Base-by-base conservation (phyloP, 2,113 vertebrate genomes). In the Brachionichthys hirsutus region DNA sequence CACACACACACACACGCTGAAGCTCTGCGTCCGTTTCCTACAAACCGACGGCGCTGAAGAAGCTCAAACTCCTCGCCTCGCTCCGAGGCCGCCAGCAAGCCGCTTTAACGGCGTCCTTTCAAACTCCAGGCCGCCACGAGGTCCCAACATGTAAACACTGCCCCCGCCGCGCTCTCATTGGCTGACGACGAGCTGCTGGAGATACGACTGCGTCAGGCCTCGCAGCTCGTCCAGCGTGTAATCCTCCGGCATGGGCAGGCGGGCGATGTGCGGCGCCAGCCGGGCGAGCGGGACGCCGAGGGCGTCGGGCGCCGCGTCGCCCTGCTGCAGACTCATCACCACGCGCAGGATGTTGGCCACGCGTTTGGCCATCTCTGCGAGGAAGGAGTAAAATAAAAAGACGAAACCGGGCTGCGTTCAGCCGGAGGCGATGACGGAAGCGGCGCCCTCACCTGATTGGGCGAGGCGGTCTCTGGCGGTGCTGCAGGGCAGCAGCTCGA, bases 231-330 rank as follows among this genome's bases (percentile, higher is more conserved):
- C 96, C 87, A 99, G 81, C 22, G 94, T 92, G 3, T 98, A 99
- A 86, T 99, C 96, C 82, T 98, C 97, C 0, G 97, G 96, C 95
- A 99, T 94, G 4, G 97, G 95, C 38, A 99, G 92, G 2, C 92
- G 92, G 2, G 91, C 91, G 5, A 99, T 87, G 85, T 95, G 94
- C 0, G 94, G 95, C 0, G 92, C 95, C 12, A 98, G 89, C 35
- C 93, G 91, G 19, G 89, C 87, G 2, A 96, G 85, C 0, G 95
- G 94, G 20, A 95, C 76, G 2, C 47, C 81, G 45, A 83, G 89
- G 34, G 82, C 52, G 12, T 92, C 91, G 0, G 90, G 72, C 0
- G 16, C 78, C 0, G n/a, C 90, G 0, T 89, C 90, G 24, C 90
- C 62, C 19, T 93, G 94, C 85, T 95, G 95, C 44, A 98, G 87